phyloP scores from a whole-genome alignment of 2,888 invertebrate genomes.

The Oligia latruncula region DNA sequence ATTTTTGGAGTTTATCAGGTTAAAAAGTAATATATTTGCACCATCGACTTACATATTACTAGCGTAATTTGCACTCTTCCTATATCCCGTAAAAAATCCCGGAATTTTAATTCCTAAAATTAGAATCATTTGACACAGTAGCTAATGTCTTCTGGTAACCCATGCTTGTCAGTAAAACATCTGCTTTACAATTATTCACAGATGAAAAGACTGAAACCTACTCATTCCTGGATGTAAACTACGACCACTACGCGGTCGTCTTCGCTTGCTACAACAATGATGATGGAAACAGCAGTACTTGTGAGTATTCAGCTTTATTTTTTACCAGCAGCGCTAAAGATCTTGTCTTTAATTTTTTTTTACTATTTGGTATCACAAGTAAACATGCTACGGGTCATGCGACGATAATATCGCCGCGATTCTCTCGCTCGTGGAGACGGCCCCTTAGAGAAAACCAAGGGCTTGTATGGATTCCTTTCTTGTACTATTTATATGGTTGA shows the following conservation, averaged over 20 bases:
- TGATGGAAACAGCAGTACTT: constrained; percentile 81
- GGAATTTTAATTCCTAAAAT: background rate
- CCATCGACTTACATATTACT: no score
- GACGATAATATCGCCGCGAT: no score
- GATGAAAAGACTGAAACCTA: constrained; percentile 83
- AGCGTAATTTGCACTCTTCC: no score
- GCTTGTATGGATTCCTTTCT: background rate
- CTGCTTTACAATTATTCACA: constrained; percentile 68
- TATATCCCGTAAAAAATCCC: no score
- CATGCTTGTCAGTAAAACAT: background rate
- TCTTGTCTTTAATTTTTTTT: background rate
- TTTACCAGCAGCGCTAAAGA: background rate
- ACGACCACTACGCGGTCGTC: constrained; percentile 85
- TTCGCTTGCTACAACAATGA: constrained; percentile 82
- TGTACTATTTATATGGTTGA: no score
- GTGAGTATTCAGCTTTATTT: constrained; percentile 75
- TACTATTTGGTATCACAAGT: background rate
- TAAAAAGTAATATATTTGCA: no score
- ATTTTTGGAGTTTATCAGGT: no score
- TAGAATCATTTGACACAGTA: background rate
- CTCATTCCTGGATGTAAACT: constrained; percentile 82
- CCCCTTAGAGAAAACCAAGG: background rate
- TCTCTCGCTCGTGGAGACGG: no score
- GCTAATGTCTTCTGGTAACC: background rate
- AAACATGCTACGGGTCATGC: background rate